Conservation (phyloP, 2,888 invertebrate genomes). For the Lysandra bellargus region DNA sequence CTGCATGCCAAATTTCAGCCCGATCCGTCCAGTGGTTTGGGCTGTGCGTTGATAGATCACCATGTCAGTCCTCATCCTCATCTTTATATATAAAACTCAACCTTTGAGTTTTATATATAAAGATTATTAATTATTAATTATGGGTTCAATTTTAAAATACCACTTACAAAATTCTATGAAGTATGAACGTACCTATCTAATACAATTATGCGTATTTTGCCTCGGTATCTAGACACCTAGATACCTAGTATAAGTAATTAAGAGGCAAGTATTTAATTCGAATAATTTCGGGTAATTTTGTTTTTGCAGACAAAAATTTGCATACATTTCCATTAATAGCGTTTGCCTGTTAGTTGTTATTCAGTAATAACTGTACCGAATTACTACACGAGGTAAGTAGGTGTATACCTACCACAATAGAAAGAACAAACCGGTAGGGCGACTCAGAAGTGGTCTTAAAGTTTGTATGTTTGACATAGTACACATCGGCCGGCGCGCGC, state of each 20-base stretch:
- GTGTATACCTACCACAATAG: neutral
- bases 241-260: neutral
- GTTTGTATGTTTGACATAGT: no score
- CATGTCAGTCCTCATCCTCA: no score
- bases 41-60: no score
- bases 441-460: neutral
- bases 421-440: no score
- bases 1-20: no score
- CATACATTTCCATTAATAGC: constrained; percentile 13
- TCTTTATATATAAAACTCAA: no score
- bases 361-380: neutral
- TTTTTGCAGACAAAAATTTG: constrained; percentile 5
- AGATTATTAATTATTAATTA: no score
- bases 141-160: no score
- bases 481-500: no score
- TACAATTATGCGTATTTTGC: neutral
- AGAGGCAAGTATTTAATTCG: neutral
- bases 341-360: neutral
- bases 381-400: neutral
- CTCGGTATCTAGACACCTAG: neutral
- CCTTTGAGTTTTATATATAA: no score
- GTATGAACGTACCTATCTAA: neutral
- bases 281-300: constrained; percentile 10
- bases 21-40: no score
- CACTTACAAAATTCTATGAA: no score